A percentile compares a stretch with the other conserved stretches of the same genome.
These are phyloP conservation scores for Onychomys torridus DNA, from an alignment of 2,797 vertebrate species.

Conservation along the genomic window DNA sequence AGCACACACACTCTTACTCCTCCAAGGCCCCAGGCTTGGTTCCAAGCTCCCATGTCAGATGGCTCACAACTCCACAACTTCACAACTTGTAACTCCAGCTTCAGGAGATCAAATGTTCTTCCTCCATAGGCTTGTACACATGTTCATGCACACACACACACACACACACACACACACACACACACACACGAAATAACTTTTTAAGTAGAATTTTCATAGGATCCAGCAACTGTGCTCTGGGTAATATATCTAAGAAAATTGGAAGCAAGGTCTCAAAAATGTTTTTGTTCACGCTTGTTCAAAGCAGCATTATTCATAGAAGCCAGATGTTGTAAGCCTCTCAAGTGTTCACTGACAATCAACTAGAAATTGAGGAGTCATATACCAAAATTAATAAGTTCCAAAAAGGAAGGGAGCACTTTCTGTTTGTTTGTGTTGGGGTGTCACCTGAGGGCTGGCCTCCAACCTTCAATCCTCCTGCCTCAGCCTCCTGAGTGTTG, in stretches of 20 bases:
- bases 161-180: neutral
- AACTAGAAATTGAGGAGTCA: neutral
- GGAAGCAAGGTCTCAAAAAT: slow-evolving; percentile 36
- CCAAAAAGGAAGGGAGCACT: neutral
- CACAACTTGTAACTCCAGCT: neutral
- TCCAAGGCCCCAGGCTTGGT: neutral
- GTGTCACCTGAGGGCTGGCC: neutral
- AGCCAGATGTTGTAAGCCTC: neutral
- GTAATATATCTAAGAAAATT: neutral
- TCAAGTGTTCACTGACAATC: neutral
- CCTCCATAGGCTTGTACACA: neutral
- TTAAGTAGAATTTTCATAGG: neutral
- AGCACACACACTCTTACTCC: no score
- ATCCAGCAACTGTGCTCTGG: neutral
- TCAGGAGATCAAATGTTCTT: neutral
- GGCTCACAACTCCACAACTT: neutral
- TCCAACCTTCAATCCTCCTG: neutral
- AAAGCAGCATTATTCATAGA: neutral
- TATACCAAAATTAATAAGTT: neutral
- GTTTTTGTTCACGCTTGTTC: neutral
- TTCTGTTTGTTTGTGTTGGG: neutral
- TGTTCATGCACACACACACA: neutral
- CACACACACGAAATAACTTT: neutral
- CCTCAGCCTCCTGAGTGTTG: neutral
- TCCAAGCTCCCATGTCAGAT: neutral